Evolutionary conservation across 2,888 invertebrate species (phyloP), one percentile per base, ranked within the genome.

Genomic region (Agapostemon virescens): DNA sequence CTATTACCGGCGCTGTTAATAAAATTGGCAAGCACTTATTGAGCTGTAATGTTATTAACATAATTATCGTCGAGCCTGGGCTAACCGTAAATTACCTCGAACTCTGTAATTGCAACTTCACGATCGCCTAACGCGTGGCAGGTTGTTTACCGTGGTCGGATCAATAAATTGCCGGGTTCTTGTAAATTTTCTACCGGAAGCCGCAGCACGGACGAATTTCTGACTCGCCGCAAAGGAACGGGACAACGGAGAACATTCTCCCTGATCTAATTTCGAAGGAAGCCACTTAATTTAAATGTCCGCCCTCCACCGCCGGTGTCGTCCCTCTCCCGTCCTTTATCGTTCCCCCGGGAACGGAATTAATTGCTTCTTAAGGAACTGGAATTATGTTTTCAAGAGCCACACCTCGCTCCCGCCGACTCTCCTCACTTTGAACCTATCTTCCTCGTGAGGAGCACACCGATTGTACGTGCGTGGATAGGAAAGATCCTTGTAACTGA

Each of bases 281-380:
- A 91, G 85, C 89, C 90, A 90, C 90, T 91, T 89, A 90, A 91
- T 91, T 91, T 90, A 88, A 91, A 91, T 88, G 84, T 86, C 86
- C 80, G 42, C 68, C 66, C 74, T 64, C 73, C 52, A 42, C 79
- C 36, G 49, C 71, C 71, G 68, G 72, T 79, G 77, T 69, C 75
- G 9, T 61, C 26, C 26, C 33, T 75, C 81, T 73, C 52, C 79
- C 81, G 64, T 67, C 79, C 85, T 87, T 86, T 88, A 86, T 85
- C 84, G 86, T 86, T 80, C 87, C 87, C 86, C 78, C 69, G 89
- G 87, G 90, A 87, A 89, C 84, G 85, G 84, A 91, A 91, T 92
- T 91, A 92, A 91, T 92, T 91, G 90, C 90, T 90, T 89, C 91
- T 90, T 90, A 90, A 91, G 89, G 87, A 91, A 90, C 87, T 86